phyloP scores from a whole-genome alignment of 2,113 vertebrate species.

The Triplophysa tibetana region DNA sequence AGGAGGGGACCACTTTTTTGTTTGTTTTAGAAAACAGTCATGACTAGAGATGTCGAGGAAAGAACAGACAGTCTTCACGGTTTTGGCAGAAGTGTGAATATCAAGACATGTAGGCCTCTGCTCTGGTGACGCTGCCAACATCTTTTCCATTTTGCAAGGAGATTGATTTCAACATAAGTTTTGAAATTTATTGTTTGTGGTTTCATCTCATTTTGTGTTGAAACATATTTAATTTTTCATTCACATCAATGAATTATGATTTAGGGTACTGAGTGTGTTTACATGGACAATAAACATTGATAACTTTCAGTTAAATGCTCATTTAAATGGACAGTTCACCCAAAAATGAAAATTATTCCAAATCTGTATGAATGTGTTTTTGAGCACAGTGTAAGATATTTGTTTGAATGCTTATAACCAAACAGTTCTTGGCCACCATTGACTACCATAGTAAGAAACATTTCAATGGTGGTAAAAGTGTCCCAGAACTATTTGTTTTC shows the following conservation, averaged over 20 bases:
- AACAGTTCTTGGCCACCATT: too few species aligned
- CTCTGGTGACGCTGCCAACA: background rate
- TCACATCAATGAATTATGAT: constrained; percentile 47
- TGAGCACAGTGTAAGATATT: too few species aligned
- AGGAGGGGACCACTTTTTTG: too few species aligned
- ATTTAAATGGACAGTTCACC: too few species aligned
- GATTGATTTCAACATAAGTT: too few species aligned
- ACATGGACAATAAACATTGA: constrained; percentile 5
- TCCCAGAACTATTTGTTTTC: too few species aligned
- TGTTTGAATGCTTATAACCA: too few species aligned
- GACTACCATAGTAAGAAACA: too few species aligned
- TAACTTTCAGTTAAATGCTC: background rate
- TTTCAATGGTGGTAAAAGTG: too few species aligned
- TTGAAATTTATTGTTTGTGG: constrained; percentile 7
- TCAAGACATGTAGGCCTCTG: background rate
- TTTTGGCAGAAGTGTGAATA: constrained; percentile 3
- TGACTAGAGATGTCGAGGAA: background rate
- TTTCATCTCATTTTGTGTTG: constrained; percentile 39
- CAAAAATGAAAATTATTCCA: too few species aligned
- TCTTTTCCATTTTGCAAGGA: constrained; percentile 23
- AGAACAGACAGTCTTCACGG: background rate
- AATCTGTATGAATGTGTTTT: too few species aligned
- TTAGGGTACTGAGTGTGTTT: constrained; percentile 55
- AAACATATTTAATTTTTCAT: constrained; percentile 16
- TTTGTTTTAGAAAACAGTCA: background rate